Conservation (phyloP, 2,888 invertebrate genomes). For the Baronia brevicornis region DNA sequence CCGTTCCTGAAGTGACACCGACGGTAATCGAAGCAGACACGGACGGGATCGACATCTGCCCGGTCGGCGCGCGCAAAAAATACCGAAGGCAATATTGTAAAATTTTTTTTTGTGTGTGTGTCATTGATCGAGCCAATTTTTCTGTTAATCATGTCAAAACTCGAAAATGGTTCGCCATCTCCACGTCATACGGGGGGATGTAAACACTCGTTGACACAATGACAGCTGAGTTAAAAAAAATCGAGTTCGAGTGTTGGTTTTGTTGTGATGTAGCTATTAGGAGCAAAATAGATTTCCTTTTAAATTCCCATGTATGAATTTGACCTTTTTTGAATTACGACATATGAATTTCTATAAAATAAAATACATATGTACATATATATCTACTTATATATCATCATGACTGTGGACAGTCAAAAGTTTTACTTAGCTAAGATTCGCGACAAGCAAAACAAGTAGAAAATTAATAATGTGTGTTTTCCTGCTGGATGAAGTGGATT, state of each 20-base stretch:
- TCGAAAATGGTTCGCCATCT: constrained; percentile 42
- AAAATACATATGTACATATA: too few relatives aligned
- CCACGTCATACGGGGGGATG: constrained; percentile 35
- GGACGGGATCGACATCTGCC: constrained; percentile 55
- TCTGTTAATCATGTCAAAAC: constrained; percentile 67
- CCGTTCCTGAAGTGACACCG: constrained; percentile 52
- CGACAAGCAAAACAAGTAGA: too few relatives aligned
- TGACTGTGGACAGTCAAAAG: too few relatives aligned
- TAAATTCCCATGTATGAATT: too few relatives aligned
- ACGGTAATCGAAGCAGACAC: constrained; percentile 60
- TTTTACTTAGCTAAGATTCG: too few relatives aligned
- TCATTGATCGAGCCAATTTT: constrained; percentile 52
- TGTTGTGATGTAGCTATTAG: too few relatives aligned
- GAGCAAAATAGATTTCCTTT: too few relatives aligned
- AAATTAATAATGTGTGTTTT: too few relatives aligned
- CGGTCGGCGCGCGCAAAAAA: constrained; percentile 46
- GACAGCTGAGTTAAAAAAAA: constrained; percentile 27
- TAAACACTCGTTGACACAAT: constrained; percentile 58
- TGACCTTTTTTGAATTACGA: too few relatives aligned
- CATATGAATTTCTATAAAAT: too few relatives aligned
- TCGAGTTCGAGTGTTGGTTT: constrained; percentile 30
- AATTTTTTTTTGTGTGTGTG: constrained; percentile 29
- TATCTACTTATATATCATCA: too few relatives aligned
- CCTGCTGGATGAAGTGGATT: too few relatives aligned
- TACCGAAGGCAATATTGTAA: constrained; percentile 45